phyloP scores from a whole-genome alignment of 2,113 vertebrate genomes.

The Oostethus manadensis region DNA sequence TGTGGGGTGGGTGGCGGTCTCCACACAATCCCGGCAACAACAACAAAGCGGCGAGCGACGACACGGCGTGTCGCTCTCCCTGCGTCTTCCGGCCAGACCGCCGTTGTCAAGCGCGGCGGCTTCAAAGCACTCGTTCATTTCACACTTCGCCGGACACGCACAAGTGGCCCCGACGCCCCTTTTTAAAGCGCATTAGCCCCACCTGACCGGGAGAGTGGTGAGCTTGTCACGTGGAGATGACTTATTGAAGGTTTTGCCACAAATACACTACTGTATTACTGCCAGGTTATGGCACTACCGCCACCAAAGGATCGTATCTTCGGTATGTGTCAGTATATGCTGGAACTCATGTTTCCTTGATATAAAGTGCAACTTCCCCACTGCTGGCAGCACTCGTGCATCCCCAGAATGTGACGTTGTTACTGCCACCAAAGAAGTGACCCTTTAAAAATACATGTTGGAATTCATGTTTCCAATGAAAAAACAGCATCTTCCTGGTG shows the following conservation, averaged over 20 bases:
- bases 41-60: conserved; percentile 24
- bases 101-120: conserved; percentile 48
- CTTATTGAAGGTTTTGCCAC: neutral
- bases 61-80: conserved; percentile 28
- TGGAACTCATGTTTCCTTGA: too few relatives aligned
- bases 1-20: conserved; percentile 3
- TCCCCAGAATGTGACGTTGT: too few relatives aligned
- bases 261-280: too few relatives aligned
- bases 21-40: conserved; percentile 26
- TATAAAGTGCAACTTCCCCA: too few relatives aligned
- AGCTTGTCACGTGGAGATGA: neutral
- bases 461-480: too few relatives aligned
- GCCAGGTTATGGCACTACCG: too few relatives aligned
- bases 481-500: too few relatives aligned
- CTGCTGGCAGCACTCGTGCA: too few relatives aligned
- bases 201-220: neutral
- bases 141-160: conserved; percentile 62
- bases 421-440: too few relatives aligned
- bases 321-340: too few relatives aligned
- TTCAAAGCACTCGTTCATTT: conserved; percentile 65
- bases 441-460: too few relatives aligned
- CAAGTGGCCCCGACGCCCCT: conserved; percentile 26
- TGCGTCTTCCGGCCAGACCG: conserved; percentile 43
- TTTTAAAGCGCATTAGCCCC: conserved; percentile 31
- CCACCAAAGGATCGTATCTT: too few relatives aligned